phyloP scores from a whole-genome alignment of 2,888 invertebrate genomes.

The Dynastes hyllus region DNA sequence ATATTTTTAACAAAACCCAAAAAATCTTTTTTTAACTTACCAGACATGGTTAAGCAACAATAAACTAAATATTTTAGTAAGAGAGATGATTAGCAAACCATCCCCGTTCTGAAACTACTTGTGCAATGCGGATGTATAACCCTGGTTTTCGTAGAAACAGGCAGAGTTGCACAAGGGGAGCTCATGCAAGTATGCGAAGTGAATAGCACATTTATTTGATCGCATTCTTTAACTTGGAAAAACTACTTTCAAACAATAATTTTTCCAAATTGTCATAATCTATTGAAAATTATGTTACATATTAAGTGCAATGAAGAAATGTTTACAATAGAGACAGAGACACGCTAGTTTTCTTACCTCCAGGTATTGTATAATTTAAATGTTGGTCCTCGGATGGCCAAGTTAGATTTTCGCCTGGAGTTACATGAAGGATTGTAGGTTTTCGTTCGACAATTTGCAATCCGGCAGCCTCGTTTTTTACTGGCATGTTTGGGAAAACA shows the following conservation, averaged over 20 bases:
- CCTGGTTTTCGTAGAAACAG: too few species aligned
- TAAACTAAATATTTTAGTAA: neutral
- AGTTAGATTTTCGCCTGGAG: conserved; percentile 65
- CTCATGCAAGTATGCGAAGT: too few species aligned
- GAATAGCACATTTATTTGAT: too few species aligned
- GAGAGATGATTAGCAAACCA: neutral
- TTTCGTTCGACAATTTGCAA: conserved; percentile 68
- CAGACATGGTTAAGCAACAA: neutral
- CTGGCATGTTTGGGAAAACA: conserved; percentile 59
- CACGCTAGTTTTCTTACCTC: conserved; percentile 62
- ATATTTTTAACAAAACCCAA: too few species aligned
- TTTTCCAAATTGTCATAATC: too few species aligned
- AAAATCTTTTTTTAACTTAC: neutral
- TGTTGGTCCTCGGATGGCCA: conserved; percentile 67
- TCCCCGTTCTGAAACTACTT: neutral
- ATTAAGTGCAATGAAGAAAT: neutral
- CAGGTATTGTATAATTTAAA: conserved; percentile 69
- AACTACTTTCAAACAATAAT: too few species aligned
- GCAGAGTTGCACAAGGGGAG: too few species aligned
- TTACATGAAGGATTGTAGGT: conserved; percentile 66
- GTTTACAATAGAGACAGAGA: neutral
- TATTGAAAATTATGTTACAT: too few species aligned
- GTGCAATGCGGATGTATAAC: conserved; percentile 25
- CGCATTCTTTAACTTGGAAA: too few species aligned
- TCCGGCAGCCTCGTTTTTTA: conserved; percentile 61